Base-by-base conservation (phyloP, 2,888 invertebrate genomes). In the Exocentrus adspersus region DNA sequence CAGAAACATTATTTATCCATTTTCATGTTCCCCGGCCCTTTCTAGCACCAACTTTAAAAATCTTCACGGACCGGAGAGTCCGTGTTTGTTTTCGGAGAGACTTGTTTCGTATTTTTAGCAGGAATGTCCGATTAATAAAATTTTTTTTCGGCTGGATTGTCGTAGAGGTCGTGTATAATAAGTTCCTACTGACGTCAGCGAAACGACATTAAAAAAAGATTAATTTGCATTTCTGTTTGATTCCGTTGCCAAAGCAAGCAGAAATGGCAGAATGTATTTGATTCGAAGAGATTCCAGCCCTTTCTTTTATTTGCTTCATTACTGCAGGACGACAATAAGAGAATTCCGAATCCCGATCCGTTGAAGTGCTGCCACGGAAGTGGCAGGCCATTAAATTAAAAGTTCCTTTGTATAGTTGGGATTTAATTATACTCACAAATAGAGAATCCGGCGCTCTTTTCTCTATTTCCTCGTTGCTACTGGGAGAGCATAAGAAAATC, bases 381-480 rank as follows among this genome's bases (percentile, higher is more conserved):
- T 43, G 24, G 42, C 54, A n/a, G 28, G 43, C 54, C 62, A 62
- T 65, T 65, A 62, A 65, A 65, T 62, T 65, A 59, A 51, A 65
- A 65, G 62, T 61, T 37, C 61, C 59, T 56, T 37, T 10, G 43
- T 43, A 12, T 53, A 42, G 59, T 59, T 50, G 53, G 53, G 62
- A 65, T 65, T 56, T 43, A 56, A 65, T 65, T 65, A 62, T 56
- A 53, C 59, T 54, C 21, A 56, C 59, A 65, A 60, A 54, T 54
- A 43, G 54, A 43, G 54, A 17, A 43, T 42, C 16, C 43, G 10
- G 42, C 21, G 43, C 43, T 54, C n/a, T 19, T 37, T 24, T 24
- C 24, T 30, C 54, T 30, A 43, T 28, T 54, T 28, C 16, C 43
- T 43, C 54, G 9, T 41, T 24, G n/a, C 43, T 24, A 24, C 17